Base-by-base conservation (phyloP, 2,113 vertebrate species). In the Mesitornis unicolor region DNA sequence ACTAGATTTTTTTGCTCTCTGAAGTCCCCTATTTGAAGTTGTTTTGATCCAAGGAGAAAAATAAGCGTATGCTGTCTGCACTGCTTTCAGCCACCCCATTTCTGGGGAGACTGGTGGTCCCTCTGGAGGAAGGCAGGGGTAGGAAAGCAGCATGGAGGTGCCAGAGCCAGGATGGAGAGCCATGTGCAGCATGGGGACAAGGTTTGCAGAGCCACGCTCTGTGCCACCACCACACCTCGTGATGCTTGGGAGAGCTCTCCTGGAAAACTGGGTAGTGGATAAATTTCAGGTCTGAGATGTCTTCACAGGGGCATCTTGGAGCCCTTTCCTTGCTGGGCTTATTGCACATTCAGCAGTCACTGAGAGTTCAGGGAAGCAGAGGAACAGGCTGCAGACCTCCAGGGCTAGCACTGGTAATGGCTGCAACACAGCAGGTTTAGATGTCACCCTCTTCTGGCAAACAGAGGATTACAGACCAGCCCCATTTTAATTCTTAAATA, bases 111-210 rank as follows among this genome's bases (percentile, higher is more conserved):
- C 31, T 28, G 59, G 4, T 22, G 38, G n/a, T 48, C 3, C n/a
- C 70, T 56, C 25, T 3, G 4, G 45, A 25, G 57, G n/a, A 25
- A 16, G 2, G 1, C 11, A 7, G 25, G 14, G 28, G 11, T 15
- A 42, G 50, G 28, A 53, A 33, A 61, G 45, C 28, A 56, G 45
- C 0, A 0, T 1, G 0, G 38, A 22, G 28, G 53, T 14, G 25
- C 8, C 11, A 29, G 8, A 5, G 36, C 26, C 4, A 3, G 28
- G 11, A 16, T 2, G 3, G 19, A 51, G 17, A 74, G 7, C 60
- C 1, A 0, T 36, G 48, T 11, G 42, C 1, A 1, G 70, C 3
- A 1, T 1, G 3, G 64, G 61, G 45, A 57, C 1, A 1, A 35
- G 40, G 25, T 60, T 31, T 64, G 38, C 65, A 48, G 65, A 65